Percentiles rank a stretch among this genome's conserved stretches.
These are phyloP conservation scores for Cairina moschata DNA, from an alignment of 2,113 vertebrate genomes.

Conservation along the genomic window DNA sequence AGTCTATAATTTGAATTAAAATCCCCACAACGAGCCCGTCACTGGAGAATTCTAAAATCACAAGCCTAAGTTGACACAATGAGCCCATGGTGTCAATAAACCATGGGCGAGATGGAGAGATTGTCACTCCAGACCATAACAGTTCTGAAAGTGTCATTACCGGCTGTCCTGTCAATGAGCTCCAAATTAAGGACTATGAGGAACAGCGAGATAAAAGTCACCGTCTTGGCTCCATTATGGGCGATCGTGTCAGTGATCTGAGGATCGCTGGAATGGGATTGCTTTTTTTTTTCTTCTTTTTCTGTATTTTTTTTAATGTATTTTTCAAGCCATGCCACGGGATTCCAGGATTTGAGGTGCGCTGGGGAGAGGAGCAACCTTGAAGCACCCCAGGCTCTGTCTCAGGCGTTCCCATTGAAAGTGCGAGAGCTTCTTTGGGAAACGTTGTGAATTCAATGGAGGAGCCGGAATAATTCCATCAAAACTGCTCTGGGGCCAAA, in stretches of 20 bases:
- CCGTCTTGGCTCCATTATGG: constrained; percentile 67
- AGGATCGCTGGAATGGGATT: constrained; percentile 50
- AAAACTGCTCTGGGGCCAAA: constrained; percentile 29
- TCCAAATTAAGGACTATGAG: constrained; percentile 71
- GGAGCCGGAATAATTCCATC: constrained; percentile 49
- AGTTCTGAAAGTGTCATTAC: constrained; percentile 78
- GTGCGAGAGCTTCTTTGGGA: constrained; percentile 28
- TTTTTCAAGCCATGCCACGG: constrained; percentile 41
- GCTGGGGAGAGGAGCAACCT: constrained; percentile 26
- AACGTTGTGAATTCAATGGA: constrained; percentile 46
- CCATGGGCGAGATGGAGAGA: constrained; percentile 68
- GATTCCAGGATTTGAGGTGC: constrained; percentile 39
- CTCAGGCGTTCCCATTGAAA: constrained; percentile 47
- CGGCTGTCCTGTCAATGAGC: constrained; percentile 75
- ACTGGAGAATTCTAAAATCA: constrained; percentile 68
- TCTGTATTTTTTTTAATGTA: neutral
- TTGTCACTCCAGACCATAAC: constrained; percentile 73
- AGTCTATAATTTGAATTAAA: constrained; percentile 65
- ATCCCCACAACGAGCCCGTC: constrained; percentile 31
- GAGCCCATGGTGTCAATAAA: constrained; percentile 75
- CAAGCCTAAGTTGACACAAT: constrained; percentile 74
- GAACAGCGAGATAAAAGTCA: constrained; percentile 74
- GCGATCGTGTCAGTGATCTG: constrained; percentile 68
- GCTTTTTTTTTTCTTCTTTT: neutral
- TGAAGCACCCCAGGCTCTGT: constrained; percentile 38